These are phyloP conservation scores for Serinus canaria DNA, from an alignment of 2,113 vertebrate species.

Conservation along the genomic window DNA sequence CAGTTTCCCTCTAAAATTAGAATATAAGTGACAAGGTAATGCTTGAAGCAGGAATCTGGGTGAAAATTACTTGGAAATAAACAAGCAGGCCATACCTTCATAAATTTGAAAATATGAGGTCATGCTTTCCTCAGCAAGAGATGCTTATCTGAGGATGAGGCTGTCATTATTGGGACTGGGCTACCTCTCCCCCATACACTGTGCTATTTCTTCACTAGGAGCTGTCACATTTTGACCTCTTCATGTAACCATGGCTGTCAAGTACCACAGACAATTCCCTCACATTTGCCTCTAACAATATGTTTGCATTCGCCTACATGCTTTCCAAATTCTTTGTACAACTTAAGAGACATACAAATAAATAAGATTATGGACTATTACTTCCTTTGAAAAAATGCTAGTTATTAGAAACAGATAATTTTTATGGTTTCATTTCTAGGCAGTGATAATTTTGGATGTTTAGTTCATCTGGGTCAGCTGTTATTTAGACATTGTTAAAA, in stretches of 20 bases:
- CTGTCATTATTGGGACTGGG: neutral
- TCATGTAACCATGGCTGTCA: neutral
- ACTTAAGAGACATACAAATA: neutral
- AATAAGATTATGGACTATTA: neutral
- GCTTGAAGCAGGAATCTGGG: neutral
- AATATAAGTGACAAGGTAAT: neutral
- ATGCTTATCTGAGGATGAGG: neutral
- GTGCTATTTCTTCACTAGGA: neutral
- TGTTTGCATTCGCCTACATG: neutral
- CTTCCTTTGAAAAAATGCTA: neutral
- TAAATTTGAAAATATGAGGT: neutral
- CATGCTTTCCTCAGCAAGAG: neutral
- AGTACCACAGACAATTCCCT: fast-evolving
- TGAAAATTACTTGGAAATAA: neutral
- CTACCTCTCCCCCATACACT: neutral
- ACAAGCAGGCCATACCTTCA: neutral
- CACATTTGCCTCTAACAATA: neutral
- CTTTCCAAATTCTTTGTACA: neutral
- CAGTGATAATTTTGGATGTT: neutral
- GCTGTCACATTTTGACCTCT: neutral
- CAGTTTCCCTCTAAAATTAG: neutral
- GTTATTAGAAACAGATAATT: neutral
- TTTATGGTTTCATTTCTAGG: neutral
- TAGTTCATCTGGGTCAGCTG: neutral
- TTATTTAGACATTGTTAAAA: conserved; percentile 14